Conservation (phyloP, 2,113 vertebrate genomes). For the Sigmodon hispidus region DNA sequence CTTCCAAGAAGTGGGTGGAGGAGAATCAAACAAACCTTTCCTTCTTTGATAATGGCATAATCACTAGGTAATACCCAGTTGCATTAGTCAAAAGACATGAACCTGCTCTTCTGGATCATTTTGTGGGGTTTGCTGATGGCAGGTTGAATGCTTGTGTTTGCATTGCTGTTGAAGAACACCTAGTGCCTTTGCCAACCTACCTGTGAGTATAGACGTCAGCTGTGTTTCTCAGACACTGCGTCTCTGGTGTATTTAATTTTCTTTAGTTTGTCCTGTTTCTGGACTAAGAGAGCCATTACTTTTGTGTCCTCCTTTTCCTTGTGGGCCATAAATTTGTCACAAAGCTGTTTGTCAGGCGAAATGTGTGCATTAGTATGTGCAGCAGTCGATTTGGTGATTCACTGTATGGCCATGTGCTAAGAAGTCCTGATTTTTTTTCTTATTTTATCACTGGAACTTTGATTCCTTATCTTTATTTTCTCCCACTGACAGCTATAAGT, state of each 20-base stretch:
- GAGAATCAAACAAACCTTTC: neutral
- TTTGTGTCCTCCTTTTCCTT: constrained; percentile 8
- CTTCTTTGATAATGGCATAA: neutral
- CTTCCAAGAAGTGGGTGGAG: neutral
- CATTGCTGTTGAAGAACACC: neutral
- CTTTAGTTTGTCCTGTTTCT: constrained; percentile 36
- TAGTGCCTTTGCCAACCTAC: neutral
- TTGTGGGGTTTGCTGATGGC: neutral
- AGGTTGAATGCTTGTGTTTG: neutral
- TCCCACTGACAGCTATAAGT: neutral
- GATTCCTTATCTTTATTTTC: neutral
- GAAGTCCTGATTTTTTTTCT: constrained; percentile 31
- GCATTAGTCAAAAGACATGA: neutral
- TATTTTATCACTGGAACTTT: neutral
- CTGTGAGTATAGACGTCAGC: neutral
- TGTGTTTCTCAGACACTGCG: neutral
- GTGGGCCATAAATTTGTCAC: neutral
- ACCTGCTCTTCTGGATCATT: neutral
- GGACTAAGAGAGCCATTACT: neutral
- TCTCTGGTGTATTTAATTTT: neutral
- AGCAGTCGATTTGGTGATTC: neutral
- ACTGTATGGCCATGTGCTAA: neutral
- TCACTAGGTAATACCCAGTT: neutral
- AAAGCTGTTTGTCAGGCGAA: neutral
- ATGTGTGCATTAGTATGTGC: neutral